Evolutionary conservation across 2,113 vertebrate genomes (phyloP).

Genomic region (Carlito syrichta): DNA sequence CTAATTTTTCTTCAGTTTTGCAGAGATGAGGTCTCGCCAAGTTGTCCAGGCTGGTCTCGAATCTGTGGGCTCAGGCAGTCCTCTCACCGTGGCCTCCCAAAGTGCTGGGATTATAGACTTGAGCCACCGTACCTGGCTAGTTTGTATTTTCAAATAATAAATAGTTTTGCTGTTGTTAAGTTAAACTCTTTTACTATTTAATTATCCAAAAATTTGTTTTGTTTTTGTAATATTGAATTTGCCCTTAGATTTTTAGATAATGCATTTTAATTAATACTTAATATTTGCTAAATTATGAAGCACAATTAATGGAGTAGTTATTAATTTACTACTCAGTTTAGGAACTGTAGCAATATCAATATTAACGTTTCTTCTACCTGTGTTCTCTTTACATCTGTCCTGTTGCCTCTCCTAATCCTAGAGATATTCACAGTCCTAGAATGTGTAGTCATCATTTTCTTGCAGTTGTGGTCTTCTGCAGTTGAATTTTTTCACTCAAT

Average conservation of each 20-base stretch:
- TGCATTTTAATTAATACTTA: neutral
- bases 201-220: too few relatives aligned
- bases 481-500: neutral
- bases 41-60: neutral
- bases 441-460: neutral
- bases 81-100: neutral
- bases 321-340: neutral
- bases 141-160: too few relatives aligned
- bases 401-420: too few relatives aligned
- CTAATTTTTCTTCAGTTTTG: neutral
- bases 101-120: neutral
- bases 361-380: neutral
- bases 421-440: neutral
- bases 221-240: too few relatives aligned
- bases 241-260: too few relatives aligned
- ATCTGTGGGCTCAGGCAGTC: neutral
- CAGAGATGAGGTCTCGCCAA: neutral
- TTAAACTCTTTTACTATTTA: too few relatives aligned
- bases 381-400: neutral
- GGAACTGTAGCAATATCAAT: neutral
- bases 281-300: neutral
- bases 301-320: neutral
- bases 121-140: neutral
- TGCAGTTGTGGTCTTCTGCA: neutral
- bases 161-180: too few relatives aligned